Evolutionary conservation across 2,888 invertebrate species (phyloP), one percentile per base, ranked within the genome.

Genomic region (Trichogramma evanescens): DNA sequence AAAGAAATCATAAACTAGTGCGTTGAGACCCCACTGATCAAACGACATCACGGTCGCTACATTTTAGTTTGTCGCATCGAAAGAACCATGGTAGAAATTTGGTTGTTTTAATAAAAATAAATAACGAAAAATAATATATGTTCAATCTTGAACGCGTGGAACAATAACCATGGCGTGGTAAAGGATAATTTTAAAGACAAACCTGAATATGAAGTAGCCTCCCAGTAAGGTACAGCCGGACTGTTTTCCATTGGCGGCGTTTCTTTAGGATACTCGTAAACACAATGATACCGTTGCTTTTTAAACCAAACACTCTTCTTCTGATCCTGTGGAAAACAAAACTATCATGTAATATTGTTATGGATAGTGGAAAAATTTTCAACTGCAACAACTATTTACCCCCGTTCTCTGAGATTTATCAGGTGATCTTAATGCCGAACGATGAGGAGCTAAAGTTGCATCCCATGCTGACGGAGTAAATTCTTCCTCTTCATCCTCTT

Each of bases 381-480:
- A 40, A 26, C 51, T 51, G 13, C 51, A 38, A 54, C 40, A 10
- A 43, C 13, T 56, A 71, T 75, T 74, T 66, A 81, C 81, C 65
- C 73, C 71, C 61, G 76, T 71, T 66, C 77, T 78, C 53, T 72
- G 56, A 40, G 78, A 79, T 71, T 82, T 83, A 61, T 84, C 84
- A 1, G 85, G 84, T 56, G 84, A 84, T 63, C 84, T 81, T 13
- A 91, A 78, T 10, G 89, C 87, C 40, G 89, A 88, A 77, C 89
- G 86, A 54, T 84, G 81, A n/a, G 91, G 91, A 2, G 83, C 86
- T 13, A 89, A 86, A 70, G 85, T 84, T 68, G 88, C 87, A 77
- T 91, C 87, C 91, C 91, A 91, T 63, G 88, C 88, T 4, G 89
- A 90, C 5, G 90, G 89, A 61, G 89, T 86, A 75, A 90, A 90